Evolutionary conservation across 2,113 vertebrate genomes (phyloP).

Genomic region (Eclectus roratus): DNA sequence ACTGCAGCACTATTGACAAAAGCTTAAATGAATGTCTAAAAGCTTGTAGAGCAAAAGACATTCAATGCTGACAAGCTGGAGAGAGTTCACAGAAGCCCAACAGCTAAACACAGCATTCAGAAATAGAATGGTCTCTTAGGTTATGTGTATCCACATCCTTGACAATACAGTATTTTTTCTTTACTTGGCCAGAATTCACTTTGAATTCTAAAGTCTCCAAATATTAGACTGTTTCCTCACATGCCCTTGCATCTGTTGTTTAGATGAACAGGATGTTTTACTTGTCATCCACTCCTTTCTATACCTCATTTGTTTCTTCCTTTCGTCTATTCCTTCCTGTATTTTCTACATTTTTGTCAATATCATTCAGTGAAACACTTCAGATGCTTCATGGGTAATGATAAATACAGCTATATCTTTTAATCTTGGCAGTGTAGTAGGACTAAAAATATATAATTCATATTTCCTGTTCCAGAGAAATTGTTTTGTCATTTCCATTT

Average conservation of each 20-base stretch:
- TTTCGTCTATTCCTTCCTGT: not conserved
- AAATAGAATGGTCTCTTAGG: fast-evolving
- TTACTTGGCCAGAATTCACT: not conserved
- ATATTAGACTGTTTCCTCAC: not conserved
- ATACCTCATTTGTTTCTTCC: not conserved
- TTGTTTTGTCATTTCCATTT: not conserved
- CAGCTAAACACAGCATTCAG: not conserved
- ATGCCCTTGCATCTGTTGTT: not conserved
- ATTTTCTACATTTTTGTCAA: not conserved
- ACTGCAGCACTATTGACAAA: not conserved
- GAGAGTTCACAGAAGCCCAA: not conserved
- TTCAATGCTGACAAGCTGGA: not conserved
- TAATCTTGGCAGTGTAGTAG: not conserved
- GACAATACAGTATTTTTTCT: not conserved
- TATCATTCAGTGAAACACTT: not conserved
- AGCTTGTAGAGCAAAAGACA: not conserved
- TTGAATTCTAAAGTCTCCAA: not conserved
- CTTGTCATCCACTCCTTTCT: not conserved
- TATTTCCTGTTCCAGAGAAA: not conserved
- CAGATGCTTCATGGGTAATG: not conserved
- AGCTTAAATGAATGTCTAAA: not conserved
- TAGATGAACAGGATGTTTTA: not conserved
- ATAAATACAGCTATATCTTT: not conserved
- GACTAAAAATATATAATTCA: not conserved
- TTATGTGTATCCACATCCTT: no score